These are phyloP conservation scores for Tribolium freemani DNA, from an alignment of 2,888 invertebrate species.

Conservation along the genomic window DNA sequence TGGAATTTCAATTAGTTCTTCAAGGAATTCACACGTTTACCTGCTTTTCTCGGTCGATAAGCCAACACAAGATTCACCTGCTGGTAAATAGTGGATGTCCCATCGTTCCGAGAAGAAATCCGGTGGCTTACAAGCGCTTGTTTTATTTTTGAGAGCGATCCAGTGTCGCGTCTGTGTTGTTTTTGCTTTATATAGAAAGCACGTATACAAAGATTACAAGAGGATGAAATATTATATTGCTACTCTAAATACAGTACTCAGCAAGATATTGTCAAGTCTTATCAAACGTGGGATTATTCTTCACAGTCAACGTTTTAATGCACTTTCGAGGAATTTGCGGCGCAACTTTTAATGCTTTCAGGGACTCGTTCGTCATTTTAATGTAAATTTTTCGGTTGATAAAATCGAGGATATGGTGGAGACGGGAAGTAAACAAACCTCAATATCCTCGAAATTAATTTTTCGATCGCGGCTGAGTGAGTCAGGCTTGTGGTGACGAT, in stretches of 20 bases:
- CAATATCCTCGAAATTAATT: slow-evolving; percentile 22
- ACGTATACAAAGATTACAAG: background rate
- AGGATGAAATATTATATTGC: slow-evolving; percentile 20
- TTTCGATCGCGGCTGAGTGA: background rate
- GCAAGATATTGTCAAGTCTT: slow-evolving; percentile 16
- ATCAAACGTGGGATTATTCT: slow-evolving; percentile 10
- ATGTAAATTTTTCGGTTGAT: slow-evolving; percentile 11
- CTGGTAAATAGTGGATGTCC: slow-evolving; percentile 17
- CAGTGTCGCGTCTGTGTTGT: slow-evolving; percentile 5
- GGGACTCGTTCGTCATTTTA: background rate
- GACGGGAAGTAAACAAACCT: slow-evolving; percentile 33
- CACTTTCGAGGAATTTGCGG: slow-evolving; percentile 3
- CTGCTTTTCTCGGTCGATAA: slow-evolving; percentile 7
- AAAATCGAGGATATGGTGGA: slow-evolving; percentile 19
- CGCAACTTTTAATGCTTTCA: background rate
- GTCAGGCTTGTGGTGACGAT: background rate
- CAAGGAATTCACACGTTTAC: slow-evolving; percentile 23
- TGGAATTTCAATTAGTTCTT: slow-evolving; percentile 22
- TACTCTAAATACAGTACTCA: slow-evolving; percentile 12
- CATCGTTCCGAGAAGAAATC: slow-evolving; percentile 15
- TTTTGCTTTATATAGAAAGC: slow-evolving; percentile 1
- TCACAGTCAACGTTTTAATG: slow-evolving; percentile 13
- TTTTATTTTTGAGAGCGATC: slow-evolving; percentile 8
- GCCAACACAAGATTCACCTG: slow-evolving; percentile 10
- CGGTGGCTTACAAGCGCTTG: slow-evolving; percentile 5